Evolutionary conservation across 2,113 vertebrate species (phyloP).

Genomic region (Bufo gargarizans): DNA sequence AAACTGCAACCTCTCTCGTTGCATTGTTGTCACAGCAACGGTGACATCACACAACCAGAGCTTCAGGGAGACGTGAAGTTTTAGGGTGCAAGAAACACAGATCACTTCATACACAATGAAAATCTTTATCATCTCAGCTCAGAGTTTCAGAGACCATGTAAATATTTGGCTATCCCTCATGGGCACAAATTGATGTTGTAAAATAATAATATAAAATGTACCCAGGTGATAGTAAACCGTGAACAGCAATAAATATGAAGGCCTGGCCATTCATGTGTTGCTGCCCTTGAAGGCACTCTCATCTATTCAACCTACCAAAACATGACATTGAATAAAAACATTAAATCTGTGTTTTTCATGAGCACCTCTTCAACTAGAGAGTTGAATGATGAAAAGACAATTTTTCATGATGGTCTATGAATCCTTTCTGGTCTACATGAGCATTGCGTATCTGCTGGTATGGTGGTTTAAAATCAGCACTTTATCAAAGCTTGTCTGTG

Average conservation of each 20-base stretch:
- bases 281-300: conserved; percentile 34
- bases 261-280: conserved; percentile 31
- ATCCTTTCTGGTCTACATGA: not conserved
- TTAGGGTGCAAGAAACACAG: conserved; percentile 9
- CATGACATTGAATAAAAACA: conserved; percentile 34
- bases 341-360: conserved; percentile 6
- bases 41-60: conserved; percentile 15
- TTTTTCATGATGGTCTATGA: not conserved
- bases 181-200: conserved; percentile 50
- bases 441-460: not conserved
- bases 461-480: not conserved
- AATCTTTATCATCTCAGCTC: conserved; percentile 25
- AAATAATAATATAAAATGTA: conserved; percentile 48
- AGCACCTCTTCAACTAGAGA: not conserved
- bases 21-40: conserved; percentile 12
- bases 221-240: not conserved
- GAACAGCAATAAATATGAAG: conserved; percentile 31
- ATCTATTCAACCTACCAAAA: conserved; percentile 40
- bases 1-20: not conserved
- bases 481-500: not conserved
- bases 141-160: conserved; percentile 31
- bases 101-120: not conserved
- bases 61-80: not conserved
- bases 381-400: not conserved
- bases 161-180: conserved; percentile 19